These are phyloP conservation scores for Macrostomum cliftonense DNA, from an alignment of 2,888 invertebrate genomes.

Conservation along the genomic window DNA sequence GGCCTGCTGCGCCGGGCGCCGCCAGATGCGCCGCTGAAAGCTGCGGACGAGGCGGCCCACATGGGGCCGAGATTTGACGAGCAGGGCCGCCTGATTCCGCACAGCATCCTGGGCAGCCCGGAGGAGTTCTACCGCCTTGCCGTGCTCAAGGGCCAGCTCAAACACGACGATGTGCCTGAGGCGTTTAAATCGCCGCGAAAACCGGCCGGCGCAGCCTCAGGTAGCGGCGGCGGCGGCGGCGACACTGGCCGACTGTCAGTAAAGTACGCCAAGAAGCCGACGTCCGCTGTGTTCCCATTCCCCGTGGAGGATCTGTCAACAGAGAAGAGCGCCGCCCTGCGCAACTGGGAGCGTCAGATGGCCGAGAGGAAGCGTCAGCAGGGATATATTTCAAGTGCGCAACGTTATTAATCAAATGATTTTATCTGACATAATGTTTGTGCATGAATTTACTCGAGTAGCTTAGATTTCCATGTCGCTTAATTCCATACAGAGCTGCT, in stretches of 20 bases:
- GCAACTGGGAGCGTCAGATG: conserved; percentile 34
- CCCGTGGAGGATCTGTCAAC: conserved; percentile 4
- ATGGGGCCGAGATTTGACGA: conserved; percentile 27
- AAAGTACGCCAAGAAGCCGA: conserved; percentile 25
- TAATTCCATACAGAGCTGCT: conserved; percentile 20
- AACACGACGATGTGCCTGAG: background rate
- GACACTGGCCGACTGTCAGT: conserved; percentile 14
- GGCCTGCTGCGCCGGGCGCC: conserved; percentile 30
- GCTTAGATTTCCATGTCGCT: too few species aligned
- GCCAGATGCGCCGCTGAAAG: conserved; percentile 25
- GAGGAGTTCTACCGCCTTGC: conserved; percentile 29
- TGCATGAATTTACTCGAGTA: too few species aligned
- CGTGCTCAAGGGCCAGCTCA: conserved; percentile 4
- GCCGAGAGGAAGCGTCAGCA: conserved; percentile 30
- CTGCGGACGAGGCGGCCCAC: conserved; percentile 18
- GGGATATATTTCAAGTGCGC: conserved; percentile 29
- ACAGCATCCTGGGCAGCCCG: conserved; percentile 33
- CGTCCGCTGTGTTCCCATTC: background rate
- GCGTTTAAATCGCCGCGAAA: background rate
- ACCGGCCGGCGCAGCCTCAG: too few species aligned
- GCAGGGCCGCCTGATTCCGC: conserved; percentile 24
- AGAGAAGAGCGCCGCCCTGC: conserved; percentile 28
- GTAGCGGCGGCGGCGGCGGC: conserved; percentile 12
- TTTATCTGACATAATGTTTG: background rate
- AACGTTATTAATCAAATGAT: too few species aligned